Evolutionary conservation across 1,140 invertebrate species (phyloP), one percentile per base, ranked within the genome.

Genomic region (Leptestheria dahalacensis): DNA sequence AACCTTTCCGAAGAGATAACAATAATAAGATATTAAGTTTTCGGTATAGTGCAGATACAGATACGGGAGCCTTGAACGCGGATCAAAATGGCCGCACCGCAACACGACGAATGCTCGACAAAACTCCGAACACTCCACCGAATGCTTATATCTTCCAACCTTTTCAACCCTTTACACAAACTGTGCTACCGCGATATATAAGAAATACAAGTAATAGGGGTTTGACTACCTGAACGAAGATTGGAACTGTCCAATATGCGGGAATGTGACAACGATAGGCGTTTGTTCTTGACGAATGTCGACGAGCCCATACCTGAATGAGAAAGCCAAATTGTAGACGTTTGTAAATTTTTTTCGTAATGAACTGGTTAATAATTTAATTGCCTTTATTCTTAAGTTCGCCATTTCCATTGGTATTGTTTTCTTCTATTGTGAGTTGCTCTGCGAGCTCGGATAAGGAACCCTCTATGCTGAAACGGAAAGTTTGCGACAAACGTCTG

Each of bases 401-500:
- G 29, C 66, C 66, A 65, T 71, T 41, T 41, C 66, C 66, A 65
- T 71, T 41, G 6, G 33, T 41, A 41, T 41, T 70, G 63, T 71
- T 69, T 51, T 75, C 74, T 56, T 75, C 73, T 29, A 74, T 68
- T 18, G 73, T 73, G n/a, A 75, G 65, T 47, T 74, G 73, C 65
- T 75, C 73, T 1, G 73, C 73, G 18, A 77, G 65, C 58, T 75
- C 74, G 3, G 74, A 74, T 26, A 77, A 65, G 52, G 72, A 74
- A 26, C 74, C 72, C 62, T 75, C 74, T 21, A 74, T 67, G 58
- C 67, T 70, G 41, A 69, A 66, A 21, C 72, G 69, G 63, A 76
- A 72, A 46, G 73, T 75, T 59, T 73, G 71, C 4, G 74, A 77
- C 48, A 77, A 65, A n/a, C 74, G 68, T 48, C 74, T 67, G 55